Conservation (phyloP, 2,888 invertebrate genomes). For the Creontiades dilutus region DNA sequence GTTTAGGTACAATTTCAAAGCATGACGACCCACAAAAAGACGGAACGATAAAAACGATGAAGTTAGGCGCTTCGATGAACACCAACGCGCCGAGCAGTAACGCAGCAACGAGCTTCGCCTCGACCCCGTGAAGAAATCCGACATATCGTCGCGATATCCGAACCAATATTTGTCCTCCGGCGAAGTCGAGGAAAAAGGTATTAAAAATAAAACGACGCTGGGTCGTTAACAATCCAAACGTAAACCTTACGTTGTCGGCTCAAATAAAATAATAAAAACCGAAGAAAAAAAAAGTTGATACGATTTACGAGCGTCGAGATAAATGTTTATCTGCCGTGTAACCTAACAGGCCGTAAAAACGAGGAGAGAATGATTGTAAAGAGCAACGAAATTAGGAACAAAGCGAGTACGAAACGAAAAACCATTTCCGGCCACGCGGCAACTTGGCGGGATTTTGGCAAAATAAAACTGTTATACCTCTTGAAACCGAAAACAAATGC, state of each 20-base stretch:
- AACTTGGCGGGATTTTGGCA: no score
- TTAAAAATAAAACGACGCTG: not conserved
- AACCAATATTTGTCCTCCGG: constrained; percentile 21
- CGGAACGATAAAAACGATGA: no score
- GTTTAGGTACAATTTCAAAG: no score
- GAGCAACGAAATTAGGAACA: not conserved
- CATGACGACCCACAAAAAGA: no score
- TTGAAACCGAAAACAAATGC: no score
- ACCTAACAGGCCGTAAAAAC: not conserved
- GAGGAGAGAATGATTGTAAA: not conserved
- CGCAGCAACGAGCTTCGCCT: not conserved
- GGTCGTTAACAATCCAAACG: constrained; percentile 15
- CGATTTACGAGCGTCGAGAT: constrained; percentile 12
- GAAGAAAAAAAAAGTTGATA: not conserved
- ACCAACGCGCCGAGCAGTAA: no score
- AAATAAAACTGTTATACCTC: no score
- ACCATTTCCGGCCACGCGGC: not conserved
- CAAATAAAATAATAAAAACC: constrained; percentile 23
- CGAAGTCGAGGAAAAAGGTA: not conserved
- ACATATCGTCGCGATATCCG: not conserved
- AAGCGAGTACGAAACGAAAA: not conserved
- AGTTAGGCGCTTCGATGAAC: no score
- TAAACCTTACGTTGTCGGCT: not conserved
- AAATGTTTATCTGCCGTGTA: not conserved
- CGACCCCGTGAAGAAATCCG: not conserved